Evolutionary conservation across 1,140 invertebrate genomes (phyloP).

Genomic region (Zaprionus ghesquierei): DNA sequence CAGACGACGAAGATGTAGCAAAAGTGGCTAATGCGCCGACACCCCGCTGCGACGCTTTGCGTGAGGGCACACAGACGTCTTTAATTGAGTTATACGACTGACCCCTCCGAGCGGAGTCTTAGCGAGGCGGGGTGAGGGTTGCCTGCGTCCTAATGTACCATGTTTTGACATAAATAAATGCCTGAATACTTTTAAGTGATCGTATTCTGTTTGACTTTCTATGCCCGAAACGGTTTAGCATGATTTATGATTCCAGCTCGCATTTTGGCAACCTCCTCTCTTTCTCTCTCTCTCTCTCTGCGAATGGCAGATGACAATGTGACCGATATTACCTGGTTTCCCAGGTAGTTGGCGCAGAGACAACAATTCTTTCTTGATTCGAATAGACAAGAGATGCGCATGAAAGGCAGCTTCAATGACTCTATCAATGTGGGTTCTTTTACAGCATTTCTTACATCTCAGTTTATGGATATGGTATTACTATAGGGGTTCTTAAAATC

Average conservation of each 20-base stretch:
- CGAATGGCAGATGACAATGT: slow-evolving; percentile 15
- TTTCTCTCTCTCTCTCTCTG: slow-evolving; percentile 15
- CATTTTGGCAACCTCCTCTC: slow-evolving; percentile 50
- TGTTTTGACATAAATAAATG: slow-evolving; percentile 81
- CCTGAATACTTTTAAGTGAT: slow-evolving; percentile 79
- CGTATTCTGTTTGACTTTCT: slow-evolving; percentile 73
- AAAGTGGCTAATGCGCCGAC: slow-evolving; percentile 75
- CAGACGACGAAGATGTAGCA: slow-evolving; percentile 30
- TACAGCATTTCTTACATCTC: not conserved
- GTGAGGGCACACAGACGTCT: slow-evolving; percentile 70
- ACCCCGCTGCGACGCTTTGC: slow-evolving; percentile 58
- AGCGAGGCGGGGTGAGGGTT: slow-evolving; percentile 36
- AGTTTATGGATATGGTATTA: not conserved
- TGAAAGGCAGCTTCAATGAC: slow-evolving; percentile 2
- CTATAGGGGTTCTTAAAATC: not conserved
- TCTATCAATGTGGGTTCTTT: slow-evolving; percentile 8
- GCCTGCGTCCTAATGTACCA: slow-evolving; percentile 55
- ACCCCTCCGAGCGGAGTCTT: slow-evolving; percentile 52
- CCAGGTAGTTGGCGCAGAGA: slow-evolving; percentile 14
- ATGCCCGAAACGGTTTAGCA: slow-evolving; percentile 64
- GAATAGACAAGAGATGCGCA: slow-evolving; percentile 26
- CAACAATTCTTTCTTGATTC: slow-evolving; percentile 41
- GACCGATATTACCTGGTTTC: slow-evolving; percentile 37
- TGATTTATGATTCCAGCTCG: slow-evolving; percentile 64
- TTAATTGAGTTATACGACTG: slow-evolving; percentile 78